These are phyloP conservation scores for Abscondita cerata DNA, from an alignment of 2,888 invertebrate genomes.

Conservation along the genomic window DNA sequence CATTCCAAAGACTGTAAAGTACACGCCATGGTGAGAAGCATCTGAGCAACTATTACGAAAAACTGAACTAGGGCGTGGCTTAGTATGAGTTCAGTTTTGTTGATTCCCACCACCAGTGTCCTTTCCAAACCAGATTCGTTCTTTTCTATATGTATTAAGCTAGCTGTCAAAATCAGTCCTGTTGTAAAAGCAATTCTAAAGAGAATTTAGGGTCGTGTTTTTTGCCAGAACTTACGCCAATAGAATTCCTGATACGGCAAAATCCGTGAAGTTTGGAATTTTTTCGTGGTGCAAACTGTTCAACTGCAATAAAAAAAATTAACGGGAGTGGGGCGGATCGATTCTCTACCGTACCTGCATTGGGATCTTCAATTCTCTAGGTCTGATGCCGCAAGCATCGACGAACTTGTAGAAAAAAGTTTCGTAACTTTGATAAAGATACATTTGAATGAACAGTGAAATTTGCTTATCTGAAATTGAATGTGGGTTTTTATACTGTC, in stretches of 20 bases:
- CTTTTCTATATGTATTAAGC: constrained; percentile 15
- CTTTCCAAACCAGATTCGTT: constrained; percentile 15
- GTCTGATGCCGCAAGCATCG: background rate
- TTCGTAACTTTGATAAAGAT: background rate
- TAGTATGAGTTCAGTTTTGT: constrained; percentile 18
- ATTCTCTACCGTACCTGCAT: background rate
- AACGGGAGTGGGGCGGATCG: background rate
- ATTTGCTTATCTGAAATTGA: background rate
- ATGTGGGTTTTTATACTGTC: too few species aligned
- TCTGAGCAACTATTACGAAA: constrained; percentile 19
- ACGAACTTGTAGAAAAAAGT: background rate
- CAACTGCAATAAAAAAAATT: background rate
- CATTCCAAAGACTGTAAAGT: constrained; percentile 79
- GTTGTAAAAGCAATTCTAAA: constrained; percentile 13
- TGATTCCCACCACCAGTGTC: constrained; percentile 6
- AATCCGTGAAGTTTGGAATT: constrained; percentile 86
- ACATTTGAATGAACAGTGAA: background rate
- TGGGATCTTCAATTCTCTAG: background rate
- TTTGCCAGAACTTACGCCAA: background rate
- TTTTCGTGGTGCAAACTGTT: background rate
- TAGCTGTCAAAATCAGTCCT: constrained; percentile 5
- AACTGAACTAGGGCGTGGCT: constrained; percentile 13
- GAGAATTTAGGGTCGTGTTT: background rate
- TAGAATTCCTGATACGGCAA: constrained; percentile 62
- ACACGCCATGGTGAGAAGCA: constrained; percentile 77